Evolutionary conservation across 1,140 invertebrate species (phyloP), one percentile per base, ranked within the genome.

Genomic region (Luehdorfia chinensis): DNA sequence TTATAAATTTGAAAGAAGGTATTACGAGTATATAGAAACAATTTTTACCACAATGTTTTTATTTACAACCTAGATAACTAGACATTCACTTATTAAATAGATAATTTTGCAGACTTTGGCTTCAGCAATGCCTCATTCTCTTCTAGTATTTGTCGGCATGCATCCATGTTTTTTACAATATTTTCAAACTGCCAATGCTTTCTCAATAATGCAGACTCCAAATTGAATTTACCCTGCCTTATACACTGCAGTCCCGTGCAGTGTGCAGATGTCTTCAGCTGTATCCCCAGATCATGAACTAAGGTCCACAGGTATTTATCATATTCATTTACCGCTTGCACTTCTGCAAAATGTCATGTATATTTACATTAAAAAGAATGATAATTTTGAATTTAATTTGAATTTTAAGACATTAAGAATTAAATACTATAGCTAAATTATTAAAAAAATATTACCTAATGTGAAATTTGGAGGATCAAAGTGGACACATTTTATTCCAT

Each of bases 391-490:
- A 28, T 23, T 12, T 4, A 30, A 9, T 28, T 8, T 9, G 8
- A 12, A 12, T 12, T 0, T n/a, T 12, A 11, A 30, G 4, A 12
- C 9, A 30, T 12, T n/a, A n/a, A n/a, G n/a, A n/a, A n/a, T n/a
- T n/a, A n/a, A n/a, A n/a, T n/a, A n/a, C n/a, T n/a, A n/a, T n/a
- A n/a, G n/a, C n/a, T n/a, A n/a, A n/a, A n/a, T n/a, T n/a, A n/a
- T n/a, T n/a, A n/a, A n/a, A n/a, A n/a, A n/a, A n/a, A n/a, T n/a
- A n/a, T n/a, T 89, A 95, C 94, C 94, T 68, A 98, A 72, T n/a
- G 92, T 93, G 72, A 98, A 98, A 60, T 95, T 84, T 1, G 97
- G 97, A 27, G 91, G 88, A 2, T 92, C 78, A 78, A 96, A 98
- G 45, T 94, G 75, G 12, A 94, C 89, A 79, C 95, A 93, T 85